These are phyloP conservation scores for Epizoanthus scotinus DNA, from an alignment of 92 coral and sea anemone species.

Conservation along the genomic window DNA sequence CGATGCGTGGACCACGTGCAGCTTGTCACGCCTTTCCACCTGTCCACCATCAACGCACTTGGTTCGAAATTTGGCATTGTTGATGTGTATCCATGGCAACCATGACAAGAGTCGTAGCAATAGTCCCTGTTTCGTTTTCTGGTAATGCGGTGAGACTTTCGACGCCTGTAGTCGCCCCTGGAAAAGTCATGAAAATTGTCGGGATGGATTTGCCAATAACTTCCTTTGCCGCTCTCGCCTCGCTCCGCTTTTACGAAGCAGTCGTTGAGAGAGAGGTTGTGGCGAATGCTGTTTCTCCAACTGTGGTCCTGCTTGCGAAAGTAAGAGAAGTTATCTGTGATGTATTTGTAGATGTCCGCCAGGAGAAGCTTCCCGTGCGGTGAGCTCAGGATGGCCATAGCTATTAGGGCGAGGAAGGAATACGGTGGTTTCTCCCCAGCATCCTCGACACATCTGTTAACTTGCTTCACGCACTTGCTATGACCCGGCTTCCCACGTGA, in stretches of 20 bases:
- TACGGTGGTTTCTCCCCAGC: slow-evolving; percentile 1
- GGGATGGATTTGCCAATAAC: slow-evolving; percentile 31
- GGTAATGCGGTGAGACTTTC: slow-evolving; percentile 1
- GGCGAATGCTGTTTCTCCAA: slow-evolving; percentile 15
- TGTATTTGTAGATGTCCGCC: slow-evolving; percentile 32
- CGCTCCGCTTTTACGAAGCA: slow-evolving; percentile 29
- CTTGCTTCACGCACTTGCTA: neutral
- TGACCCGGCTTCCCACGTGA: neutral
- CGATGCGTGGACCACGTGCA: slow-evolving; percentile 15
- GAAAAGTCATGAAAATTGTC: slow-evolving; percentile 20
- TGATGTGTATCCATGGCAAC: neutral
- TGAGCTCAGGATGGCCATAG: slow-evolving; percentile 36
- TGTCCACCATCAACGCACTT: neutral
- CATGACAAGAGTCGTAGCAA: neutral
- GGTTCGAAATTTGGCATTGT: neutral
- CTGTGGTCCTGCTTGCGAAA: slow-evolving; percentile 11
- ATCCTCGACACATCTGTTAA: neutral
- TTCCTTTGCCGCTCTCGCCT: slow-evolving; percentile 13
- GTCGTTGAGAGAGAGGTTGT: slow-evolving; percentile 33
- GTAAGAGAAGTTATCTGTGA: slow-evolving; percentile 6
- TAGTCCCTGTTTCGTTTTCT: neutral
- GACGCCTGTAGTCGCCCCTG: slow-evolving; percentile 31
- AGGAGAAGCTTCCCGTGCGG: slow-evolving; percentile 14
- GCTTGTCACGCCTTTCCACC: slow-evolving; percentile 1
- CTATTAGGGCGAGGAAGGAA: slow-evolving; percentile 23